A percentile compares a stretch with the other conserved stretches of the same genome.
Evolutionary conservation across 2,888 invertebrate genomes (phyloP).

Genomic region (Phymatocera aterrima): DNA sequence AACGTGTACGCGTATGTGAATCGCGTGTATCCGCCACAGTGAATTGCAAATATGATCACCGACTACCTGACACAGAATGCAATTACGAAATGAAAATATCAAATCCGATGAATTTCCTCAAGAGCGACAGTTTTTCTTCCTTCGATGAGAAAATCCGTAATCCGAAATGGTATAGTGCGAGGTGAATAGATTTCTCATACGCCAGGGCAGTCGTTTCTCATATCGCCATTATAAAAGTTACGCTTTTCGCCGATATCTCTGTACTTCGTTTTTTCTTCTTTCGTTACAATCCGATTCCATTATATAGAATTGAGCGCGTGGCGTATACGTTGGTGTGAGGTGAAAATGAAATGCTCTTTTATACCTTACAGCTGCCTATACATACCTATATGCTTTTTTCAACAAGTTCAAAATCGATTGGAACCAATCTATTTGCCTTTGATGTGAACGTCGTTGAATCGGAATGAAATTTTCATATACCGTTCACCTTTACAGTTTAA

Average conservation of each 20-base stretch:
- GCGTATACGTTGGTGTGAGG: neutral
- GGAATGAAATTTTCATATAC: slow-evolving; percentile 3
- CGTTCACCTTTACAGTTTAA: neutral
- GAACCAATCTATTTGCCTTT: slow-evolving; percentile 29
- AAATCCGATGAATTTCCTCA: too few relatives aligned
- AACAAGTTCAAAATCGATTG: neutral
- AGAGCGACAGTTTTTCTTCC: too few relatives aligned
- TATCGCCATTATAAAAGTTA: neutral
- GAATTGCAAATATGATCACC: too few relatives aligned
- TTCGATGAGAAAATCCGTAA: too few relatives aligned
- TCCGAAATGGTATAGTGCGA: neutral
- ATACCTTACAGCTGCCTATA: neutral
- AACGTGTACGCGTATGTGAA: neutral
- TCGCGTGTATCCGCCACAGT: too few relatives aligned
- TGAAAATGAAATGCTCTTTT: slow-evolving; percentile 24
- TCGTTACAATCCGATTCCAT: neutral
- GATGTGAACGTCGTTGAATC: slow-evolving; percentile 1
- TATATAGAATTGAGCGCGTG: too few relatives aligned
- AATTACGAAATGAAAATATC: too few relatives aligned
- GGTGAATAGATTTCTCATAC: neutral
- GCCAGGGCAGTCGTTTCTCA: neutral
- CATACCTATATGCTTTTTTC: neutral
- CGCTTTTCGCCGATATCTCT: neutral
- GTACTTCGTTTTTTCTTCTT: neutral
- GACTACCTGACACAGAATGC: too few relatives aligned